phyloP scores from a whole-genome alignment of 2,113 vertebrate species.

The Sorex fumeus region DNA sequence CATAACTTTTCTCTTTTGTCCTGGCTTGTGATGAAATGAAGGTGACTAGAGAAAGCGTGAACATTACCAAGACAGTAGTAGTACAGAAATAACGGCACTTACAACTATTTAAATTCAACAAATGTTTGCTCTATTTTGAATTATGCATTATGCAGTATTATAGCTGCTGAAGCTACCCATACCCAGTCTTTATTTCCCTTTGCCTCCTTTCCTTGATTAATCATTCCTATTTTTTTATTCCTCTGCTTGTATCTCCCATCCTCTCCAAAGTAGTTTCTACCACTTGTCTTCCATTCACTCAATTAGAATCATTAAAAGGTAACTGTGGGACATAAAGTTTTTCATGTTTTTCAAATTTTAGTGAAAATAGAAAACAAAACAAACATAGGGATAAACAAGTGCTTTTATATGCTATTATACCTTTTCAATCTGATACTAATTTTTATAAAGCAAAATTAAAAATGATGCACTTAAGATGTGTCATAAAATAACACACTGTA shows the following conservation, averaged over 20 bases:
- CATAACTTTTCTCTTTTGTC: background rate
- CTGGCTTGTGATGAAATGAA: background rate
- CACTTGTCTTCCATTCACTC: background rate
- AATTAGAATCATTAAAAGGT: background rate
- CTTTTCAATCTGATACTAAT: background rate
- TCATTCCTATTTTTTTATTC: background rate
- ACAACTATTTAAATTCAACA: background rate
- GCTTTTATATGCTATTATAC: no score
- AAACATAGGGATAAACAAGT: no score
- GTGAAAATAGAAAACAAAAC: constrained; percentile 9
- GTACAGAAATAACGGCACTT: background rate
- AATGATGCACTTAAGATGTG: background rate
- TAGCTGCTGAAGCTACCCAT: background rate
- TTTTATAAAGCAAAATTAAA: constrained; percentile 16
- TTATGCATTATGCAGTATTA: no score
- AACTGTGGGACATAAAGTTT: no score
- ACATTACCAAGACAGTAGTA: background rate
- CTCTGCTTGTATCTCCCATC: background rate
- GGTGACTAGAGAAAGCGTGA: background rate
- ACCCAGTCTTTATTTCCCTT: background rate
- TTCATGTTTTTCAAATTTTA: no score
- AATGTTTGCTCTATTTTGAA: background rate
- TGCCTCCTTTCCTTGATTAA: background rate
- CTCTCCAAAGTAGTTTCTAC: background rate
- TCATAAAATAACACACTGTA: no score